These are phyloP conservation scores for Sitophilus oryzae DNA, from an alignment of 1,140 invertebrate species.

Conservation along the genomic window DNA sequence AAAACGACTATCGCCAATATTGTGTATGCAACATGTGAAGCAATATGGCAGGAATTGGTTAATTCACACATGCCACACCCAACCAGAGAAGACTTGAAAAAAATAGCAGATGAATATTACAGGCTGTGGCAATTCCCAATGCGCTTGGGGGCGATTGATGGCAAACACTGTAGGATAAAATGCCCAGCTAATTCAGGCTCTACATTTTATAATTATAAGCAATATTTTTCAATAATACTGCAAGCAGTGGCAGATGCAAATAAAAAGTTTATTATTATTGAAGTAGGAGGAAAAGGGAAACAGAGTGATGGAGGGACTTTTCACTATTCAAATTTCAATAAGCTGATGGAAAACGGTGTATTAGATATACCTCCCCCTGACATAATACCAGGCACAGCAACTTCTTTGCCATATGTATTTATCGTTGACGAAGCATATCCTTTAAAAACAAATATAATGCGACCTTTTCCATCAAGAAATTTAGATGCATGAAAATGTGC, in stretches of 20 bases:
- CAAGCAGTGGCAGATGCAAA: slow-evolving; percentile 6
- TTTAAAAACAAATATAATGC: slow-evolving; percentile 6
- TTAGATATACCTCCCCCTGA: neutral
- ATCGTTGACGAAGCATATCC: slow-evolving; percentile 2
- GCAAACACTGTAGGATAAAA: neutral
- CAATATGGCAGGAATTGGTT: neutral
- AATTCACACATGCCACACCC: neutral
- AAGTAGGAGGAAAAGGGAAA: slow-evolving; percentile 5
- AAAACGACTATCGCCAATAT: slow-evolving; percentile 3
- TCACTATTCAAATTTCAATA: neutral
- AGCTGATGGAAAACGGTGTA: slow-evolving; percentile 1
- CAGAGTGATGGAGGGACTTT: slow-evolving; percentile 2
- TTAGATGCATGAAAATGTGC: neutral
- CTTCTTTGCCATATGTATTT: slow-evolving; percentile 2
- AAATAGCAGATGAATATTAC: slow-evolving; percentile 6
- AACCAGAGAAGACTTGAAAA: neutral
- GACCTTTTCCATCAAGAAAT: neutral
- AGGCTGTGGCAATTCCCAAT: slow-evolving; percentile 6
- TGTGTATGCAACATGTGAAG: neutral
- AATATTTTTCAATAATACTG: neutral
- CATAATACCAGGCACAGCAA: neutral
- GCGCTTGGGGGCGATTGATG: slow-evolving; percentile 1
- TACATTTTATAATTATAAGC: too few species aligned
- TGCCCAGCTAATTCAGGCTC: neutral
- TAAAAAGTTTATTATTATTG: neutral